These are phyloP conservation scores for Syrista parreyssii DNA, from an alignment of 2,888 invertebrate genomes.

Conservation along the genomic window DNA sequence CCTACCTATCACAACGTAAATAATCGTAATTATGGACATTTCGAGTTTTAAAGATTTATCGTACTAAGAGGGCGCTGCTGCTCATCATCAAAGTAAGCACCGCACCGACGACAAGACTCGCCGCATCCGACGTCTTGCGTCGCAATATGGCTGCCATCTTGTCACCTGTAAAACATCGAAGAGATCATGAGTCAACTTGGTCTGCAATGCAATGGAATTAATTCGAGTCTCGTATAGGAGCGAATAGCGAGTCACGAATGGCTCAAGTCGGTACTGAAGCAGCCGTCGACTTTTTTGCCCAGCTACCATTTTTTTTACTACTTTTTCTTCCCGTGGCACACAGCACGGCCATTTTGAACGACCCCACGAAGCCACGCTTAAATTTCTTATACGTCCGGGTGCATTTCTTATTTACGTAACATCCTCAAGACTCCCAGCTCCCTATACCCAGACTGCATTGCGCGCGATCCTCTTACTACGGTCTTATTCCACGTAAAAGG, in stretches of 20 bases:
- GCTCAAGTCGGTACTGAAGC: background rate
- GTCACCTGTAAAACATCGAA: conserved; percentile 75
- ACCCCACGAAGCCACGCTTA: background rate
- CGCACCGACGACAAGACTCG: conserved; percentile 47
- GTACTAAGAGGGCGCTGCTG: conserved; percentile 38
- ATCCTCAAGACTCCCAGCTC: background rate
- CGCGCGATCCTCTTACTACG: background rate
- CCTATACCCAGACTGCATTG: background rate
- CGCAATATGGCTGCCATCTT: conserved; percentile 91
- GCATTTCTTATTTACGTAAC: background rate
- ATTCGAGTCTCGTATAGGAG: background rate
- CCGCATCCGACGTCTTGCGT: conserved; percentile 72
- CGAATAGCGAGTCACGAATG: background rate
- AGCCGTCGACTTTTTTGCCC: background rate
- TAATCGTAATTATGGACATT: conserved; percentile 56
- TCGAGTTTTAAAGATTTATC: conserved; percentile 56
- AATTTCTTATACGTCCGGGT: background rate
- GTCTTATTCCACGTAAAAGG: background rate
- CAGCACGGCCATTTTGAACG: background rate
- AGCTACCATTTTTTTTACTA: background rate
- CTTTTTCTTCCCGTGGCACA: background rate
- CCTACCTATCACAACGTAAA: conserved; percentile 58
- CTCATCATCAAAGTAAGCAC: conserved; percentile 23
- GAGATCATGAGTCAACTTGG: background rate
- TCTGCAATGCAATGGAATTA: background rate